phyloP scores from a whole-genome alignment of 2,888 invertebrate genomes.

The Eurytoma adleriae region DNA sequence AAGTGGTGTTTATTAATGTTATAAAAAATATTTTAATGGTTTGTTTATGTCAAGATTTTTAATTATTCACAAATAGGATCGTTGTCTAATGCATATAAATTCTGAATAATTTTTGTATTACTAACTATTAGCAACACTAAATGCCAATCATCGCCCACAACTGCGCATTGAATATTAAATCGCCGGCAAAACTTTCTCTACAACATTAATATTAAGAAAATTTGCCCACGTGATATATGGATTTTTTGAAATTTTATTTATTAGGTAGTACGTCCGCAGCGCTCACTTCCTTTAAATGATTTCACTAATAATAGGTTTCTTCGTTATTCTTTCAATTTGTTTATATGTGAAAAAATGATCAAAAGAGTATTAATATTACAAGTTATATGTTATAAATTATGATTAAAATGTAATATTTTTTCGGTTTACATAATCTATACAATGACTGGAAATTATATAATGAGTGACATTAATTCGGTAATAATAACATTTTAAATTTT shows the following conservation, averaged over 20 bases:
- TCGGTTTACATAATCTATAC: conserved; percentile 3
- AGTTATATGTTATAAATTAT: background rate
- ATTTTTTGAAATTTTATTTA: conserved; percentile 1
- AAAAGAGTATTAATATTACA: background rate
- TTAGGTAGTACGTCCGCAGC: background rate
- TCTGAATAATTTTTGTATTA: no score
- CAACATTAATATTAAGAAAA: conserved; percentile 35
- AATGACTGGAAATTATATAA: background rate
- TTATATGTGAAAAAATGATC: background rate
- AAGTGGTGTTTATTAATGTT: no score
- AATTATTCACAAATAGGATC: no score
- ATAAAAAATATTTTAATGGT: no score
- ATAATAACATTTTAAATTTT: no score
- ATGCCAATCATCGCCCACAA: no score
- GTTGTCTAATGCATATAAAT: no score
- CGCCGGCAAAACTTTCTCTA: conserved; percentile 24
- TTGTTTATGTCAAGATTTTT: no score
- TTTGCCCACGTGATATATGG: conserved; percentile 5
- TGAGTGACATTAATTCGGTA: no score
- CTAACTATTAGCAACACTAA: no score
- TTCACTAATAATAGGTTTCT: conserved; percentile 3
- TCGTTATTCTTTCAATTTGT: background rate
- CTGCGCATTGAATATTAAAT: background rate
- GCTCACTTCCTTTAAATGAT: conserved; percentile 3
- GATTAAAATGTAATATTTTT: background rate